These are phyloP conservation scores for Tricholauxania praeusta DNA, from an alignment of 2,888 invertebrate genomes.

Conservation along the genomic window DNA sequence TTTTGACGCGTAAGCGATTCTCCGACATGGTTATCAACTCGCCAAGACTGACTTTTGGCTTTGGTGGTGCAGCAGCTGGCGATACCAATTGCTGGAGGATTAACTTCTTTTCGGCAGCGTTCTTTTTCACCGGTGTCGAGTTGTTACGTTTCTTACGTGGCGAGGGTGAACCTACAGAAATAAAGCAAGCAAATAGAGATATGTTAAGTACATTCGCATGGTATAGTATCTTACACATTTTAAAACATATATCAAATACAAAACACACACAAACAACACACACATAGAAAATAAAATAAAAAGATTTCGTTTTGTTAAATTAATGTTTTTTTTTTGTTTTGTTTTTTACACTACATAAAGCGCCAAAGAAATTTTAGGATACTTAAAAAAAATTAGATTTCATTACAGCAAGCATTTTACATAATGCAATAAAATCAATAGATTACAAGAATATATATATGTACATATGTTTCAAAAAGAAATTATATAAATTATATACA, in stretches of 20 bases:
- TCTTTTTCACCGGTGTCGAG: constrained; percentile 82
- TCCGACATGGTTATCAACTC: constrained; percentile 82
- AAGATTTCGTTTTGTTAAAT: no score
- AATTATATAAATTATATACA: no score
- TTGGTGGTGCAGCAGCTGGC: constrained; percentile 74
- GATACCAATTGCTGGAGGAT: constrained; percentile 83
- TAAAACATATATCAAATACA: neutral
- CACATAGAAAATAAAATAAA: neutral
- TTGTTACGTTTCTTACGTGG: constrained; percentile 84
- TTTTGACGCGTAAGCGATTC: constrained; percentile 70
- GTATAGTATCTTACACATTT: neutral
- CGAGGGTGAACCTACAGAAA: constrained; percentile 77
- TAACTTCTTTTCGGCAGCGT: constrained; percentile 82
- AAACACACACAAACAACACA: constrained; percentile 28
- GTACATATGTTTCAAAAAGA: no score
- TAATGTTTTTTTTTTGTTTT: no score
- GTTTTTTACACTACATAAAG: neutral
- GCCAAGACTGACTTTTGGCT: constrained; percentile 72
- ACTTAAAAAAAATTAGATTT: no score
- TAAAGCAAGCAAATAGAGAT: neutral
- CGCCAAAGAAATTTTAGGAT: no score
- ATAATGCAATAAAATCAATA: no score
- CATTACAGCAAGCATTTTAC: no score
- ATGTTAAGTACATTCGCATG: neutral
- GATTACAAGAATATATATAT: no score